A percentile compares a stretch with the other conserved stretches of the same genome.
Evolutionary conservation across 2,888 invertebrate species (phyloP).

Genomic region (Dryomyza anilis): DNA sequence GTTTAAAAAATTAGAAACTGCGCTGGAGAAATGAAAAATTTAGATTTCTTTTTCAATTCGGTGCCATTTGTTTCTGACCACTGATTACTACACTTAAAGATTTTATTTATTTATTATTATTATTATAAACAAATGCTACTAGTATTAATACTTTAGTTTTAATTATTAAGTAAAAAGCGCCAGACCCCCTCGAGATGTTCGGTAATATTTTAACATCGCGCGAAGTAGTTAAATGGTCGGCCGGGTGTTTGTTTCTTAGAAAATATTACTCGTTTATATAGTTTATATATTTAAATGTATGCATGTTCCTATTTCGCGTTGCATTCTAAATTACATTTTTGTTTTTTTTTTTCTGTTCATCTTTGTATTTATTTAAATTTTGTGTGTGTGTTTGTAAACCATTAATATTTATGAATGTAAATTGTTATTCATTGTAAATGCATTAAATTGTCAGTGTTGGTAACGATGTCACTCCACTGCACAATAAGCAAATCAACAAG

Average conservation of each 20-base stretch:
- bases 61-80: no score
- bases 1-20: background rate
- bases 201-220: no score
- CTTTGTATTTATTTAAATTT: background rate
- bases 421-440: background rate
- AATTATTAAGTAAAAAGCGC: background rate
- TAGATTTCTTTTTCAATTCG: no score
- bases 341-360: background rate
- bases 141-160: constrained; percentile 16
- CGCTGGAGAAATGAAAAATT: no score
- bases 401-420: constrained; percentile 5
- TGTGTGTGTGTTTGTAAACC: background rate
- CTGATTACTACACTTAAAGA: no score
- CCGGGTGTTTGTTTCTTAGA: background rate
- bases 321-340: background rate
- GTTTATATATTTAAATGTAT: background rate
- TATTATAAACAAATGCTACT: background rate
- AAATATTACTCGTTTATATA: background rate
- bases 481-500: background rate
- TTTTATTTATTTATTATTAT: constrained; percentile 12
- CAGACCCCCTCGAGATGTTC: background rate
- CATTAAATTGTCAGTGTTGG: background rate
- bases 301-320: constrained; percentile 6
- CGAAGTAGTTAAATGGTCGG: no score
- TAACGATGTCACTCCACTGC: background rate